Evolutionary conservation across 1,140 invertebrate species (phyloP).

Genomic region (Liolophura sinensis): DNA sequence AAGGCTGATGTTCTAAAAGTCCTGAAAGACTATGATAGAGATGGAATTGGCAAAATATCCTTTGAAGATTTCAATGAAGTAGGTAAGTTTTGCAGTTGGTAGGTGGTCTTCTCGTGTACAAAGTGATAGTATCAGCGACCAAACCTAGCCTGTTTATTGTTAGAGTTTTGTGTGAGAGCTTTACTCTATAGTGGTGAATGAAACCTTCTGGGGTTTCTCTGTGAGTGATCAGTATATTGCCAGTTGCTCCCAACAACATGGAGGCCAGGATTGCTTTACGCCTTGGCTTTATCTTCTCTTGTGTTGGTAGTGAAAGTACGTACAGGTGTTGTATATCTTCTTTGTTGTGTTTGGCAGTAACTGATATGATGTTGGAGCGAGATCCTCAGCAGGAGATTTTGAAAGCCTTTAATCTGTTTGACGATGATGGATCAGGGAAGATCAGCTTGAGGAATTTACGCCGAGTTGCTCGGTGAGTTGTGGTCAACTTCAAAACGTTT

Average conservation of each 20-base stretch:
- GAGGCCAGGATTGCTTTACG: no score
- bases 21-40: conserved; percentile 56
- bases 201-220: no score
- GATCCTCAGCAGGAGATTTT: conserved; percentile 58
- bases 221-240: no score
- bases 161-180: no score
- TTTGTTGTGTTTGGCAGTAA: conserved; percentile 42
- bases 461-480: conserved; percentile 53
- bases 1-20: conserved; percentile 58
- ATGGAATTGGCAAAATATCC: conserved; percentile 55
- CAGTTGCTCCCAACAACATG: no score
- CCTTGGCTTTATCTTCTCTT: no score
- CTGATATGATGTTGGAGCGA: conserved; percentile 59
- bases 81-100: conserved; percentile 54
- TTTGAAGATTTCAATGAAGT: conserved; percentile 61
- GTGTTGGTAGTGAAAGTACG: no score
- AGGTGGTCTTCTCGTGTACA: no score
- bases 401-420: conserved; percentile 61
- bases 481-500: not conserved
- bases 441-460: conserved; percentile 57
- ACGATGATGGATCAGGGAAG: conserved; percentile 59
- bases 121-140: no score
- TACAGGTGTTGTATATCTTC: not conserved
- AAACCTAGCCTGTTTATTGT: no score
- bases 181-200: no score